Conservation (phyloP, 2,797 vertebrate species). For the Triplophysa yarkandensis region DNA sequence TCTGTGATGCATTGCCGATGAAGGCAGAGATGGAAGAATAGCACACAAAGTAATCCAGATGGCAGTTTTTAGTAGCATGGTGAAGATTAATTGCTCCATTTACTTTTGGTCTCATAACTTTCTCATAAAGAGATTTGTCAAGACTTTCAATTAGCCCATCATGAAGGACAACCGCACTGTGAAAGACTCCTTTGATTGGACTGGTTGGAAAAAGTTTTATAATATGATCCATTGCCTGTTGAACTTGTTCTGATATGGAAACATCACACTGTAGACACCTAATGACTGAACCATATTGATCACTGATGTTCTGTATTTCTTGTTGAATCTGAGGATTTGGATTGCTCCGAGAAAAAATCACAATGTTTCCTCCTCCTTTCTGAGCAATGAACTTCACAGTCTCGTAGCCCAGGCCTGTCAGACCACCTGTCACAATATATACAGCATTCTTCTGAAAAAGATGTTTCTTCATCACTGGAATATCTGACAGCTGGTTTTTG, state of each 20-base stretch:
- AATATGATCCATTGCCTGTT: constrained; percentile 69
- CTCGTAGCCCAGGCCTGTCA: constrained; percentile 87
- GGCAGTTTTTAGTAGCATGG: constrained; percentile 71
- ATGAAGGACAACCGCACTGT: constrained; percentile 80
- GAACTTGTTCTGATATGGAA: constrained; percentile 64
- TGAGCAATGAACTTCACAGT: constrained; percentile 83
- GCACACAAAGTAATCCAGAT: constrained; percentile 86
- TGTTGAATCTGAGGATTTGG: constrained; percentile 70
- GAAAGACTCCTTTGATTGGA: constrained; percentile 78
- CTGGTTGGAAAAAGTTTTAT: constrained; percentile 64
- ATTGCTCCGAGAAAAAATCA: constrained; percentile 78
- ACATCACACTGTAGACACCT: constrained; percentile 77
- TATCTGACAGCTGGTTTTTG: constrained; percentile 63
- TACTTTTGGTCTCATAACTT: constrained; percentile 84
- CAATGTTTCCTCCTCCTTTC: constrained; percentile 75
- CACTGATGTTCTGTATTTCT: constrained; percentile 70
- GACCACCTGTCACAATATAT: constrained; percentile 82
- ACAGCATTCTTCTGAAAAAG: constrained; percentile 76
- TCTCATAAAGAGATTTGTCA: constrained; percentile 74
- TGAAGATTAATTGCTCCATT: constrained; percentile 84
- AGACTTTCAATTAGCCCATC: constrained; percentile 78
- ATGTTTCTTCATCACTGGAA: constrained; percentile 66
- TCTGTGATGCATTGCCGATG: constrained; percentile 80
- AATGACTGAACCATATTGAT: constrained; percentile 66
- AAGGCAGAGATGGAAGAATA: constrained; percentile 85